These are phyloP conservation scores for Psilanteris sp. DNA, from an alignment of 1,140 invertebrate genomes.

Conservation along the genomic window DNA sequence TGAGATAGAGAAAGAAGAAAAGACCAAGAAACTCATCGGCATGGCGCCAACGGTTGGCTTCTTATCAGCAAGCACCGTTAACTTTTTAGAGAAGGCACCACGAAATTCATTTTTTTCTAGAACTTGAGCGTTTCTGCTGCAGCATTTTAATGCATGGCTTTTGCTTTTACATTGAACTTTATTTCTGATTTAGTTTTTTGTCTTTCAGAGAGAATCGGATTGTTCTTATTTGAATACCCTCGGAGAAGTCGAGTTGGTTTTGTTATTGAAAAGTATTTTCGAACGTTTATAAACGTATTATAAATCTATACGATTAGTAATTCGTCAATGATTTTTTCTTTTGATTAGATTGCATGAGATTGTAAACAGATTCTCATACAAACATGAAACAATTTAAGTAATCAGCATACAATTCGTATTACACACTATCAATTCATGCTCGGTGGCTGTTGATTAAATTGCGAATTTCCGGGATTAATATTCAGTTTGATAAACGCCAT, in stretches of 20 bases:
- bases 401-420: slow-evolving; percentile 19
- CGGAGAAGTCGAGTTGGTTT: slow-evolving; percentile 7
- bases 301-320: too few relatives aligned
- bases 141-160: slow-evolving; percentile 58
- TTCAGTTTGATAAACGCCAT: slow-evolving; percentile 28
- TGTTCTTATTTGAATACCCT: slow-evolving; percentile 19
- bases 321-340: too few relatives aligned
- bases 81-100: slow-evolving; percentile 59
- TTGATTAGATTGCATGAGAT: too few relatives aligned
- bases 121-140: slow-evolving; percentile 52
- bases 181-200: slow-evolving; percentile 54
- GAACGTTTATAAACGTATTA: background rate
- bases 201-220: background rate
- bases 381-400: background rate
- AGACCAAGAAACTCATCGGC: slow-evolving; percentile 62
- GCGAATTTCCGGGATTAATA: slow-evolving; percentile 43
- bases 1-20: slow-evolving; percentile 24
- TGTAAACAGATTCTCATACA: too few relatives aligned
- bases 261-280: background rate
- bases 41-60: slow-evolving; percentile 68
- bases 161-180: slow-evolving; percentile 53
- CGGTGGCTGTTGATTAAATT: slow-evolving; percentile 31
- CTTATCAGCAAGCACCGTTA: slow-evolving; percentile 71
- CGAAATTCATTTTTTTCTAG: slow-evolving; percentile 61
- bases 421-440: slow-evolving; percentile 35